Base-by-base conservation (phyloP, 1,140 invertebrate genomes). In the Psilanteris sp. region DNA sequence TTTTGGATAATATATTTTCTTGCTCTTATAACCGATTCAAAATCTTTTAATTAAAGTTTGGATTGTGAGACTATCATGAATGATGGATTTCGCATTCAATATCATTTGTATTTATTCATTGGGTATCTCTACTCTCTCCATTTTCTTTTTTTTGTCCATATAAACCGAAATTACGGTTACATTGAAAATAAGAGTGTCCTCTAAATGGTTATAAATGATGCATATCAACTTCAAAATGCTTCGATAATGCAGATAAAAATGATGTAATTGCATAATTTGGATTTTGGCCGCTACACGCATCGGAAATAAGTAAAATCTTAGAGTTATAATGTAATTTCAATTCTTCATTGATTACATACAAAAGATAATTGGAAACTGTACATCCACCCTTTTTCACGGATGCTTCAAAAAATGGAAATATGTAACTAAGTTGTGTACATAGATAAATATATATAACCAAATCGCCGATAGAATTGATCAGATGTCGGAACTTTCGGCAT, bases 361-460 rank as follows among this genome's bases (percentile, higher is more conserved):
- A 10, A 9, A 64, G 9, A 18, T 36, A 39, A 13, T 39, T 48
- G 1, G 7, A 32, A 16, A 50, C 59, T 0, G 44, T 62, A 31
- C 4, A 10, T 4, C 24, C 59, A 36, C 34, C 43, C 27, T 62
- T 62, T 31, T 62, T 62, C 0, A 29, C 5, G 0, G 10, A 29
- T 9, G 43, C 57, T 8, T 62, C 55, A 3, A 61, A 11, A 24
- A 61, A 27, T 1, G 27, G 24, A 61, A 61, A 71, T 29, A 54
- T 71, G 24, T 71, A 59, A 7, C 54, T 66, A 13, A 13, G 0
- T 36, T 26, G 22, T 50, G 11, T n/a, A 55, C 29, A 26, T 66
- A 50, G 1, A 73, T 73, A 9, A 73, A 66, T 20, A 66, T 22
- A 24, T 57, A 34, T 10, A 64, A 14, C 39, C 62, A 67, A 55